These are phyloP conservation scores for Oryzias celebensis DNA, from an alignment of 2,113 vertebrate species.

Conservation along the genomic window DNA sequence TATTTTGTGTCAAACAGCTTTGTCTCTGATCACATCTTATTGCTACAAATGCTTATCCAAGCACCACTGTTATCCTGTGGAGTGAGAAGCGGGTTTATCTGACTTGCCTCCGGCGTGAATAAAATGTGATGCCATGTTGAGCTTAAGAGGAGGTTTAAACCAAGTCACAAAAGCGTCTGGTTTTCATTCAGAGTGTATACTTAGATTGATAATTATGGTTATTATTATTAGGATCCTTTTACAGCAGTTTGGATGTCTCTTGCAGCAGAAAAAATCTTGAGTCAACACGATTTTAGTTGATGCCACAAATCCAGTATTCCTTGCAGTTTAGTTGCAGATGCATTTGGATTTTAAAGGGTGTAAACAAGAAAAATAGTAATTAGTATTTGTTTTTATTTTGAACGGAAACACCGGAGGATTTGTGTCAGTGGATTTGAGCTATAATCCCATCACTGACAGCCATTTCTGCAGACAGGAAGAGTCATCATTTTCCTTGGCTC, in stretches of 20 bases:
- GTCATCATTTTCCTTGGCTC: constrained; percentile 34
- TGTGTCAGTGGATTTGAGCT: constrained; percentile 21
- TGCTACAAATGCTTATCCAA: constrained; percentile 35
- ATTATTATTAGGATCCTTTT: constrained; percentile 59
- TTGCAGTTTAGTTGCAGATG: not conserved
- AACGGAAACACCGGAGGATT: constrained; percentile 12
- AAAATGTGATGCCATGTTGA: constrained; percentile 52
- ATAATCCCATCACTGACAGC: constrained; percentile 18
- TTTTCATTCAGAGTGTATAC: constrained; percentile 52
- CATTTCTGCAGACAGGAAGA: constrained; percentile 17
- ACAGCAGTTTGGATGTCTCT: constrained; percentile 24
- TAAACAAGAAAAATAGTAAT: constrained; percentile 10
- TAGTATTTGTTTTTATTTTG: constrained; percentile 14
- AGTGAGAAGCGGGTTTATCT: constrained; percentile 43
- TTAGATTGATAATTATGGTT: constrained; percentile 54
- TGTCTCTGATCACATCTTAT: constrained; percentile 38
- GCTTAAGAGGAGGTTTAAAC: constrained; percentile 47
- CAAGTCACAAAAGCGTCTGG: constrained; percentile 49
- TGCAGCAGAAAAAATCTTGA: constrained; percentile 30
- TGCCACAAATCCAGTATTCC: constrained; percentile 13
- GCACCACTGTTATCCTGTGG: constrained; percentile 33
- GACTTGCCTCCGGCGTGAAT: constrained; percentile 46
- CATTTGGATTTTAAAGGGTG: constrained; percentile 11
- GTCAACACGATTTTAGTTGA: constrained; percentile 13
- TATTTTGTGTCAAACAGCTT: constrained; percentile 57